phyloP scores from a whole-genome alignment of 2,797 vertebrate species.

The Scolopax bukidnonensis region DNA sequence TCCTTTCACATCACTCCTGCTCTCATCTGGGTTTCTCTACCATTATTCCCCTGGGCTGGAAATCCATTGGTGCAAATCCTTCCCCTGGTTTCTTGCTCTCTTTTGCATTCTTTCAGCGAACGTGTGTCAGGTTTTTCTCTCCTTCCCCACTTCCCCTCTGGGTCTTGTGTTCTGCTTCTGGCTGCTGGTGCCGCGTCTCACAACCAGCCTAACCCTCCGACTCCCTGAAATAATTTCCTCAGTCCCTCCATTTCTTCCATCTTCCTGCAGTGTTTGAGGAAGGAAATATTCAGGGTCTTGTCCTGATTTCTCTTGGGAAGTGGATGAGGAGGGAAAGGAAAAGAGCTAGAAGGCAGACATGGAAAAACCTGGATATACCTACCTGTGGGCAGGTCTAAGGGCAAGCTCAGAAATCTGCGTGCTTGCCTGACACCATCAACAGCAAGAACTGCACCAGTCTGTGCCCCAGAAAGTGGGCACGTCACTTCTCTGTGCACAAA shows the following conservation, averaged over 20 bases:
- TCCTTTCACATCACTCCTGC: background rate
- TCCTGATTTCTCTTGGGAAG: background rate
- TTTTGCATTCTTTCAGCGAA: background rate
- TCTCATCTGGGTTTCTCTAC: background rate
- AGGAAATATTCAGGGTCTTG: background rate
- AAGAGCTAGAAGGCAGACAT: background rate
- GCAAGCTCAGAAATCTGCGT: background rate
- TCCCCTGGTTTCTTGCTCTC: background rate
- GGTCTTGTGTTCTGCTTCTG: constrained; percentile 7
- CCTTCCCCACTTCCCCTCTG: constrained; percentile 5
- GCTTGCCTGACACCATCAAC: background rate
- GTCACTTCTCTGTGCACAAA: background rate
- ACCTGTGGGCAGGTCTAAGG: background rate
- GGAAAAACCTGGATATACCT: background rate
- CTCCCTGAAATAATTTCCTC: background rate
- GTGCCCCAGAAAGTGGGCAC: background rate
- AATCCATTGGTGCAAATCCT: background rate
- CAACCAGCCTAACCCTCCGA: background rate
- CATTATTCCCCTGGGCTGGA: background rate
- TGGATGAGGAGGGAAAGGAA: background rate
- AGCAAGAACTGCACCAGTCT: background rate
- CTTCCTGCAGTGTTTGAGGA: background rate
- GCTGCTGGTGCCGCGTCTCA: background rate
- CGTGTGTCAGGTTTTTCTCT: background rate
- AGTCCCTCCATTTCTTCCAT: background rate